Conservation (phyloP, 2,888 invertebrate genomes). For the Rhodophaea formosa region DNA sequence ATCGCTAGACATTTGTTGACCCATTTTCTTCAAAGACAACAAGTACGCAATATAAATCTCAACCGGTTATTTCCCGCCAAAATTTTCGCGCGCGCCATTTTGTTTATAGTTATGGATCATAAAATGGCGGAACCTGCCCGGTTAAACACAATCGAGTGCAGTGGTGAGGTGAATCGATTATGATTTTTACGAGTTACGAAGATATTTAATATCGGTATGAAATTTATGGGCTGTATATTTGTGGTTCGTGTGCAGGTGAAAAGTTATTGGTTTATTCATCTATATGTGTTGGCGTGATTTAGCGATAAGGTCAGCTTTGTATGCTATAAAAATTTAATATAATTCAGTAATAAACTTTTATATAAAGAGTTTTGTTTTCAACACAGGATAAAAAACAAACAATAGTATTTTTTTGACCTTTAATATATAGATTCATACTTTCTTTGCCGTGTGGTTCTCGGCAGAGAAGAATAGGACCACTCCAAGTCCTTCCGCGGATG, state of each 20-base stretch:
- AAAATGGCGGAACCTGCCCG: conserved; percentile 25
- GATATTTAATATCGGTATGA: conserved; percentile 10
- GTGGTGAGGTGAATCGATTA: conserved; percentile 13
- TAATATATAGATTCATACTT: too few relatives aligned
- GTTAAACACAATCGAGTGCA: conserved; percentile 20
- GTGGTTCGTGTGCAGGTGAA: not conserved
- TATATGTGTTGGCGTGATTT: not conserved
- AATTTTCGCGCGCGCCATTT: conserved; percentile 28
- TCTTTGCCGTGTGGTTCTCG: too few relatives aligned
- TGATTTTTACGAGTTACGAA: conserved; percentile 1
- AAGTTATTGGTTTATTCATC: conserved; percentile 6
- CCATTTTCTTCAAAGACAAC: conserved; percentile 8
- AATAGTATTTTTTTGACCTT: too few relatives aligned
- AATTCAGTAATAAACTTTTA: too few relatives aligned
- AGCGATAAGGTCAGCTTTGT: too few relatives aligned
- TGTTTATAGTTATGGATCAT: conserved; percentile 32
- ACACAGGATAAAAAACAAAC: too few relatives aligned
- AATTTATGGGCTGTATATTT: conserved; percentile 1
- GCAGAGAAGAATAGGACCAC: too few relatives aligned
- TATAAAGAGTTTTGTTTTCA: too few relatives aligned
- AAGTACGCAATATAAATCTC: conserved; percentile 16
- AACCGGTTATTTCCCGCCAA: conserved; percentile 15
- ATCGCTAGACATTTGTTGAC: conserved; percentile 5
- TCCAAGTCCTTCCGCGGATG: too few relatives aligned
- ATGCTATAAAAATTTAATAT: too few relatives aligned